Conservation (phyloP, 2,888 invertebrate species). For the Scaptomyza parva region DNA sequence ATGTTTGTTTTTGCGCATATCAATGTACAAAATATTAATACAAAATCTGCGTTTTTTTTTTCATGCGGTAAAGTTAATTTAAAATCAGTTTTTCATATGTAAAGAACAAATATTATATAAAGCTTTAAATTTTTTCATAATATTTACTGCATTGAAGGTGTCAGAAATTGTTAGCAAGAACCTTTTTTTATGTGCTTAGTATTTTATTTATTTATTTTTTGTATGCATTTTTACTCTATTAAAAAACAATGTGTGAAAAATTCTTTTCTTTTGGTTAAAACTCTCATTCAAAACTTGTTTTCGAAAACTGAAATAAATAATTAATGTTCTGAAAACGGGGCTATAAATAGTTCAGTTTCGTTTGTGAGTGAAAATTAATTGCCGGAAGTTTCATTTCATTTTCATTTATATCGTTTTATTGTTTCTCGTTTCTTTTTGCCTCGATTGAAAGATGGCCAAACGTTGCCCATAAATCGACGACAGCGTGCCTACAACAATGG, state of each 20-base stretch:
- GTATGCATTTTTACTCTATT: background rate
- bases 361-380: conserved; percentile 71
- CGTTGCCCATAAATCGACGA: conserved; percentile 93
- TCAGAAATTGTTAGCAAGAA: too few relatives aligned
- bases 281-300: background rate
- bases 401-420: background rate
- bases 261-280: too few relatives aligned
- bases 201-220: too few relatives aligned
- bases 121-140: too few relatives aligned
- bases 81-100: background rate
- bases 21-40: conserved; percentile 64
- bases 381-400: conserved; percentile 45
- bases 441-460: conserved; percentile 90
- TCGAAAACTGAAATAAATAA: conserved; percentile 19
- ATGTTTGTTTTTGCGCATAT: conserved; percentile 70
- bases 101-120: background rate
- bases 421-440: background rate
- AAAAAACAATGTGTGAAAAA: background rate
- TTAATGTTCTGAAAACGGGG: conserved; percentile 6
- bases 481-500: conserved; percentile 95
- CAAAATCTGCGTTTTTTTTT: conserved; percentile 44
- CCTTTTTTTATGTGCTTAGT: too few relatives aligned
- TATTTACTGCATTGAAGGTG: too few relatives aligned
- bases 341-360: conserved; percentile 32
- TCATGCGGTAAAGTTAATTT: conserved; percentile 8